Evolutionary conservation across 2,113 vertebrate species (phyloP), one percentile per base, ranked within the genome.

Genomic region (Semnopithecus entellus): DNA sequence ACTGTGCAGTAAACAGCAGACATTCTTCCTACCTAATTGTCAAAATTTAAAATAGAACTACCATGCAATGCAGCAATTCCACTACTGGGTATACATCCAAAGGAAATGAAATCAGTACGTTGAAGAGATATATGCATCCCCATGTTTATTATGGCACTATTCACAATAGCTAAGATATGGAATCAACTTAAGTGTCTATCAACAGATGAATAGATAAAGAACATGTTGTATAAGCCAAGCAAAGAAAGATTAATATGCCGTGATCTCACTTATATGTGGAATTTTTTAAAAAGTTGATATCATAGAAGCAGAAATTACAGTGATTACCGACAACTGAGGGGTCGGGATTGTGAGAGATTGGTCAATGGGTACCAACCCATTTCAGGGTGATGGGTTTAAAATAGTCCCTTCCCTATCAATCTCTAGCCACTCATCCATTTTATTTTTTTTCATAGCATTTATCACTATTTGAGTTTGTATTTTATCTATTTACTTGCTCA

Each of bases 401-500:
- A 84, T 38, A 12, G 6, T 79, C n/a, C 32, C 43, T 18, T 83
- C 5, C 48, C 52, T 13, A 35, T 20, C 55, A 55, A 32, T 59
- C 3, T 40, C 20, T 35, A 48, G 25, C 12, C n/a, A 61, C 2
- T 45, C 25, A 93, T 38, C 76, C 38, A 38, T 48, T 90, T 90
- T 73, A 85, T 93, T 92, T 79, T 73, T 38, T 38, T 90, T 48
- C 38, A 50, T 32, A 61, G n/a, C 23, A 40, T 81, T 92, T 45
- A 73, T 52, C 35, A 70, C 30, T 59, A 45, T 76, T 89, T 86
- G 64, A 80, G 40, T 68, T 84, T 48, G 76, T 80, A 55, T 59
- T 75, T 94, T 78, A n/a, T 48, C 30, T 95, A n/a, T 73, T 86
- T 83, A 76, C 23, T 82, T 91, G 48, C n/a, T 84, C 64, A 38